These are phyloP conservation scores for Oxycera nigricornis DNA, from an alignment of 2,888 invertebrate species.

Conservation along the genomic window DNA sequence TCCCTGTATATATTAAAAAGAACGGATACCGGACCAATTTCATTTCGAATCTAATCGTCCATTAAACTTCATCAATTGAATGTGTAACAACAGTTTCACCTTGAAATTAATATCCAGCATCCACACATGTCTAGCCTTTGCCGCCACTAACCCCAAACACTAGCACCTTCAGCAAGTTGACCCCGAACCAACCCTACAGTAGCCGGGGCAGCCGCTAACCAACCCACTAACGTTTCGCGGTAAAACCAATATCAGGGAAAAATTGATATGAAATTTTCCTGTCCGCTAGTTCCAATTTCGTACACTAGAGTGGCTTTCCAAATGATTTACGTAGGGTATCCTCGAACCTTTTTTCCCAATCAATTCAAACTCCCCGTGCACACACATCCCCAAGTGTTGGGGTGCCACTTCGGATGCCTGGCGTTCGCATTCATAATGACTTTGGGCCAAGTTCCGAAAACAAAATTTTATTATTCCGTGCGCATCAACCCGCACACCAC, in stretches of 20 bases:
- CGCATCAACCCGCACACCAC: constrained; percentile 12
- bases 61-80: background rate
- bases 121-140: no score
- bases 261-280: constrained; percentile 34
- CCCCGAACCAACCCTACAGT: no score
- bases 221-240: background rate
- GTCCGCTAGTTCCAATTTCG: constrained; percentile 31
- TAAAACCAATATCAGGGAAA: constrained; percentile 19
- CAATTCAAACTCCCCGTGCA: constrained; percentile 3
- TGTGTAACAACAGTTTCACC: constrained; percentile 18
- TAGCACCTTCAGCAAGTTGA: no score
- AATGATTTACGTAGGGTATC: constrained; percentile 35
- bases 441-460: constrained; percentile 32
- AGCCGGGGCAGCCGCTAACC: no score
- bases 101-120: constrained; percentile 16
- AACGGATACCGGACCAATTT: background rate
- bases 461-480: constrained; percentile 40
- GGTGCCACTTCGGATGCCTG: background rate
- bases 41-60: background rate
- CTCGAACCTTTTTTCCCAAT: constrained; percentile 27
- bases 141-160: no score
- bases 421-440: constrained; percentile 27
- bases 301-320: constrained; percentile 33
- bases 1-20: no score
- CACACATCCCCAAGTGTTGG: background rate